Evolutionary conservation across 2,888 invertebrate species (phyloP).

Genomic region (Hirtodrosophila alboralis): DNA sequence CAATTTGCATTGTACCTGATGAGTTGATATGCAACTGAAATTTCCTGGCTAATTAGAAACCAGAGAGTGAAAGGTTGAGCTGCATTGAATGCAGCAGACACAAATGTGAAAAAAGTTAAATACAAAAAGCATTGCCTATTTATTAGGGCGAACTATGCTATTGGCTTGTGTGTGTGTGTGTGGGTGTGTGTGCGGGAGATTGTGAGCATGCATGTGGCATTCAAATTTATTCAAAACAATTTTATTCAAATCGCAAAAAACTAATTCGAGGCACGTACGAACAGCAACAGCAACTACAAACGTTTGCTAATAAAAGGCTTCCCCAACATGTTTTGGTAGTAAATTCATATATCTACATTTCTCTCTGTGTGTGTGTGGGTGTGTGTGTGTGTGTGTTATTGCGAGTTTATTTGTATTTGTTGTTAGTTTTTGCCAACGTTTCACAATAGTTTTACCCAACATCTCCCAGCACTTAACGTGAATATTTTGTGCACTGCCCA

Average conservation of each 20-base stretch:
- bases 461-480: constrained; percentile 45
- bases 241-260: constrained; percentile 78
- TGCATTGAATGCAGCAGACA: constrained; percentile 36
- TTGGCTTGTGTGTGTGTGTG: not conserved
- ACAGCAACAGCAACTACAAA: constrained; percentile 20
- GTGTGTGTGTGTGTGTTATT: constrained; percentile 12
- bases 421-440: constrained; percentile 60
- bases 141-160: constrained; percentile 40
- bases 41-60: constrained; percentile 41
- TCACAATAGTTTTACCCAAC: constrained; percentile 50
- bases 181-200: constrained; percentile 23
- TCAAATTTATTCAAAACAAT: constrained; percentile 79
- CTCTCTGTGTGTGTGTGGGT: constrained; percentile 1
- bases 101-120: too few relatives aligned
- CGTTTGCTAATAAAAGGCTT: constrained; percentile 53
- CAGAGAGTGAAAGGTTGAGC: constrained; percentile 19
- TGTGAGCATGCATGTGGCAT: constrained; percentile 61
- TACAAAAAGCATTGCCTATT: constrained; percentile 51
- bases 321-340: constrained; percentile 37
- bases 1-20: constrained; percentile 28
- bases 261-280: constrained; percentile 75
- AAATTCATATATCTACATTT: constrained; percentile 47
- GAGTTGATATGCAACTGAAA: constrained; percentile 18
- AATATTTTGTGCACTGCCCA: constrained; percentile 62
- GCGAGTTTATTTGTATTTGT: constrained; percentile 36